Conservation (phyloP, 2,797 vertebrate genomes). For the Cuculus canorus region DNA sequence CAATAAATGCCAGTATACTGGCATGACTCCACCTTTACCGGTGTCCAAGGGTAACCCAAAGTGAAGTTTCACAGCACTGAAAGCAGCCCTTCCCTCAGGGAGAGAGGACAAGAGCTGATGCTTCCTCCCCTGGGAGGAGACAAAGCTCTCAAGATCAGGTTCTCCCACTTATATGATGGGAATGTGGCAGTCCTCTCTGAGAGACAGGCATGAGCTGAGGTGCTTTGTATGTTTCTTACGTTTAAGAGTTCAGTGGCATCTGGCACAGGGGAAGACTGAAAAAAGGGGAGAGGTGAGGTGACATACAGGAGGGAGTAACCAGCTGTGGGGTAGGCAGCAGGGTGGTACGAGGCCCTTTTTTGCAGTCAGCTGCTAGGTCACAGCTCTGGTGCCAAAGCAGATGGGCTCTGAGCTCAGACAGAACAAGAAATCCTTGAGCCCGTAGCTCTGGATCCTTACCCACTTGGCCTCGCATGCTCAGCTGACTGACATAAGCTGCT, state of each 20-base stretch:
- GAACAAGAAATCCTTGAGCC: neutral
- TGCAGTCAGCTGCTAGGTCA: neutral
- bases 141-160: neutral
- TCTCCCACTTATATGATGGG: neutral
- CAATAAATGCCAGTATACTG: neutral
- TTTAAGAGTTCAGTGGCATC: no score
- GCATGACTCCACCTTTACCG: neutral
- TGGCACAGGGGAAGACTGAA: neutral
- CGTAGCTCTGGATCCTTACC: neutral
- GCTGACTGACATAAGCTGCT: neutral
- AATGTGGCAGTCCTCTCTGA: neutral
- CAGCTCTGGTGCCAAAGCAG: neutral
- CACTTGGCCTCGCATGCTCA: neutral
- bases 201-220: no score
- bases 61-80: neutral
- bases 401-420: neutral
- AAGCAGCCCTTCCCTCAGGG: neutral
- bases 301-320: neutral
- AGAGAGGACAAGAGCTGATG: neutral
- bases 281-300: neutral
- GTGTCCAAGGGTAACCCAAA: neutral
- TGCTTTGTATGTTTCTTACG: no score
- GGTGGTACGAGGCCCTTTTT: rapidly evolving
- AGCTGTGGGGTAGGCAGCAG: neutral
- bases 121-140: neutral